Conservation (phyloP, 2,888 invertebrate species). For the Phoronis australis region DNA sequence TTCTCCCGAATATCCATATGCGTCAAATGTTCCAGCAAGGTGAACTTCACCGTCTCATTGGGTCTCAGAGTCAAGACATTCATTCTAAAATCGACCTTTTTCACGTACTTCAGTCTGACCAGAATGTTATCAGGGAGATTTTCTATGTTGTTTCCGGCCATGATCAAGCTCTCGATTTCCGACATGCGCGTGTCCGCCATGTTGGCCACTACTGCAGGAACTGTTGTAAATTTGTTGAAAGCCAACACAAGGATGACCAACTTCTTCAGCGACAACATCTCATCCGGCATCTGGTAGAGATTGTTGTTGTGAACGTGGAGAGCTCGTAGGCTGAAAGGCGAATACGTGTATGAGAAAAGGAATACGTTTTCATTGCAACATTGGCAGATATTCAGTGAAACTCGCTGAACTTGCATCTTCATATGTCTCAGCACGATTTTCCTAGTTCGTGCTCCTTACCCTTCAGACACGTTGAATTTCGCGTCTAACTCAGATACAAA, state of each 20-base stretch:
- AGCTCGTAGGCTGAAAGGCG: constrained; percentile 38
- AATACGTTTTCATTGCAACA: background rate
- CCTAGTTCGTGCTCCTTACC: no score
- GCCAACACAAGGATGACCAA: constrained; percentile 47
- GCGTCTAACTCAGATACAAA: no score
- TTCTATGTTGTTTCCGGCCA: constrained; percentile 50
- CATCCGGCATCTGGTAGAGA: constrained; percentile 39
- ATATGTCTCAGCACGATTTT: no score
- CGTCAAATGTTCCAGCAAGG: constrained; percentile 45
- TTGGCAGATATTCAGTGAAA: background rate
- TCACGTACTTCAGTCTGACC: constrained; percentile 42
- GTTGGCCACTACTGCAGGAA: constrained; percentile 43
- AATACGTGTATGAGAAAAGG: constrained; percentile 7
- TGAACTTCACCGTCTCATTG: constrained; percentile 44
- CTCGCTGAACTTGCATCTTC: no score
- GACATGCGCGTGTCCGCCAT: constrained; percentile 35
- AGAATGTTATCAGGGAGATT: constrained; percentile 44
- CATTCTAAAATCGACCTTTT: constrained; percentile 50
- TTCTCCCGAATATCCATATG: constrained; percentile 55
- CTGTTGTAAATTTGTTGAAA: constrained; percentile 47
- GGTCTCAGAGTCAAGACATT: constrained; percentile 43
- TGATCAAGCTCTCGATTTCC: constrained; percentile 44
- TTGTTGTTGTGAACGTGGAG: constrained; percentile 52
- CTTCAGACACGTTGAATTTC: no score
- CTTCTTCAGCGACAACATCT: constrained; percentile 37